Evolutionary conservation across 1,140 invertebrate genomes (phyloP), one percentile per base, ranked within the genome.

Genomic region (Macrotrachela quadricornifera): DNA sequence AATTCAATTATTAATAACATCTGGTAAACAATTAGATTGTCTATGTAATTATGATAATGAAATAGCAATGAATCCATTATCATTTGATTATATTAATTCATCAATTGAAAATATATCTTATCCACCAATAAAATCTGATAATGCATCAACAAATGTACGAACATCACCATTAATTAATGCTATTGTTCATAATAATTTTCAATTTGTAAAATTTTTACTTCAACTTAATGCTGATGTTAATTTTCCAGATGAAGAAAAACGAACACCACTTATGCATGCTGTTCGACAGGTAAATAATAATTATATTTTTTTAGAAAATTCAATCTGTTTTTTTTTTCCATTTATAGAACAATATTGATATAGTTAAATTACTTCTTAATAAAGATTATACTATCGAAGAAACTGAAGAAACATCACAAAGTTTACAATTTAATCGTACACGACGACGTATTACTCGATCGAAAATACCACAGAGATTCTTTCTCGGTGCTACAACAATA

Each of bases 231-330:
- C 71, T 4, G 65, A 67, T 49, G 60, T 70, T 2, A 73, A 74
- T 57, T 62, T 66, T 55, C 56, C 60, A 17, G 73, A 75, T 60
- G 62, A 61, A 38, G 44, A 63, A 10, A 66, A 67, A n/a, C 47
- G 66, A 16, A 74, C 71, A 11, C 68, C 74, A n/a, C 52, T 75
- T 13, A 75, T 75, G 71, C 67, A 73, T 66, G 72, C 73, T 48
- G 66, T 70, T 6, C 62, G 65, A 62, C 59, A 66, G 61, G 70
- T 56, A 58, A 14, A 14, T 14, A 15, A 40, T 43, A 10, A 49
- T 10, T 6, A 41, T 8, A n/a, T 9, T 8, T 18, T 15, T 43
- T 36, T 48, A 11, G 2, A 16, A 14, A 36, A 10, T 2, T 21
- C 30, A 1, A 17, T 46, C 11, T 41, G 39, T 16, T 47, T 21